These are phyloP conservation scores for Enteromius unitaeniatus DNA, from an alignment of 2,797 vertebrate species.

Conservation along the genomic window DNA sequence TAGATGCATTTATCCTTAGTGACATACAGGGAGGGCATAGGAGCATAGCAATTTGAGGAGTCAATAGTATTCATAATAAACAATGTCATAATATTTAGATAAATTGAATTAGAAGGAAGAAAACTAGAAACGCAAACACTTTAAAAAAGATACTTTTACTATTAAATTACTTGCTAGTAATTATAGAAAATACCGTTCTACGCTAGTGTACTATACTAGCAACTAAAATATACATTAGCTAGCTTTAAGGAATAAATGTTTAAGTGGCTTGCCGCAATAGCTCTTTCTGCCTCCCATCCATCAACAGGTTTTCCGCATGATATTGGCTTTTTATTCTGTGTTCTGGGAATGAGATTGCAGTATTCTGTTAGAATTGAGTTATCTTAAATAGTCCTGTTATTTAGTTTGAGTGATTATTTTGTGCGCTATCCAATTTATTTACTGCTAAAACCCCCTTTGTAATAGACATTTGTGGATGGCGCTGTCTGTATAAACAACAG, in stretches of 20 bases:
- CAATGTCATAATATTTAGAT: not conserved
- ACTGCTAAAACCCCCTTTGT: not conserved
- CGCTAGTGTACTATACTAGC: not conserved
- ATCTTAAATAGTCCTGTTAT: not conserved
- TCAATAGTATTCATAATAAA: not conserved
- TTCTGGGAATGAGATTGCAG: not conserved
- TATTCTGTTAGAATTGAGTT: not conserved
- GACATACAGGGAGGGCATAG: not conserved
- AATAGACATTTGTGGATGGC: not conserved
- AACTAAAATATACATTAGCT: not conserved
- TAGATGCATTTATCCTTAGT: not conserved
- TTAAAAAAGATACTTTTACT: not conserved
- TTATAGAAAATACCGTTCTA: not conserved
- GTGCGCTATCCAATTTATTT: not conserved
- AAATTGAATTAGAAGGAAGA: not conserved
- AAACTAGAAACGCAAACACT: not conserved
- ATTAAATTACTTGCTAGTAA: not conserved
- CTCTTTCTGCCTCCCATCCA: slow-evolving; percentile 52
- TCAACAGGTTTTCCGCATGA: slow-evolving; percentile 61
- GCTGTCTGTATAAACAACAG: not conserved
- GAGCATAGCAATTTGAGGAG: not conserved
- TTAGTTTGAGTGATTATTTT: not conserved
- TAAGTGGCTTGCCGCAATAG: slow-evolving; percentile 32
- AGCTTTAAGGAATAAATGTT: not conserved
- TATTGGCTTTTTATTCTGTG: slow-evolving; percentile 16